Evolutionary conservation across 1,140 invertebrate species (phyloP), one percentile per base, ranked within the genome.

Genomic region (Orchesella cincta): DNA sequence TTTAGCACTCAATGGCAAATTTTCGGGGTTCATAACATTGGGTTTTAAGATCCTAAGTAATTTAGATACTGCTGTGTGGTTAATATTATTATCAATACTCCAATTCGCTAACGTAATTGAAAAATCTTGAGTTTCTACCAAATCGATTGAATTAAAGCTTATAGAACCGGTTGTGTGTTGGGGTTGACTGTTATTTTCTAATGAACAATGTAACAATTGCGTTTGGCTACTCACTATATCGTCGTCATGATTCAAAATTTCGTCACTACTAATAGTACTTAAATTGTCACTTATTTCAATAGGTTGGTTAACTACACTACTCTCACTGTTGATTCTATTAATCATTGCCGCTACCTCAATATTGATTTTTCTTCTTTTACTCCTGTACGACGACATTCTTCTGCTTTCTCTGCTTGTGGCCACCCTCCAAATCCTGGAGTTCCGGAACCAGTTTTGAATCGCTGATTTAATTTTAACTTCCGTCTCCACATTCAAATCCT

Each of bases 11-110:
- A 29, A 26, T 46, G 57, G 36, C 28, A 76, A 70, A n/a, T 75
- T 52, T 33, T 33, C 23, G 26, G 72, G 5, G 8, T 73, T 23
- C 2, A 16, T 12, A 36, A 51, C 26, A 28, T 20, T 8, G 3
- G 72, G 39, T 2, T 8, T 18, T 8, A 73, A 3, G 3, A 73
- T 23, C 46, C 46, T 73, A 39, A 73, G 26, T 18, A 73, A 28
- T 8, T 36, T 14, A 18, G 26, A 8, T 12, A 73, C 1, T 29
- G 72, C 72, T 3, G 3, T 18, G 28, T 46, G 72, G 12, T 33
- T 73, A 18, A 73, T 73, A 73, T 73, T 73, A 73, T 73, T 73
- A 14, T 46, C 2, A 18, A 73, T 23, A 26, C 5, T 14, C 72
- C 72, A 73, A 12, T 71, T 18, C 8, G 5, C 23, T 34, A 71